Evolutionary conservation across 2,888 invertebrate genomes (phyloP).

Genomic region (Callinectes sapidus): DNA sequence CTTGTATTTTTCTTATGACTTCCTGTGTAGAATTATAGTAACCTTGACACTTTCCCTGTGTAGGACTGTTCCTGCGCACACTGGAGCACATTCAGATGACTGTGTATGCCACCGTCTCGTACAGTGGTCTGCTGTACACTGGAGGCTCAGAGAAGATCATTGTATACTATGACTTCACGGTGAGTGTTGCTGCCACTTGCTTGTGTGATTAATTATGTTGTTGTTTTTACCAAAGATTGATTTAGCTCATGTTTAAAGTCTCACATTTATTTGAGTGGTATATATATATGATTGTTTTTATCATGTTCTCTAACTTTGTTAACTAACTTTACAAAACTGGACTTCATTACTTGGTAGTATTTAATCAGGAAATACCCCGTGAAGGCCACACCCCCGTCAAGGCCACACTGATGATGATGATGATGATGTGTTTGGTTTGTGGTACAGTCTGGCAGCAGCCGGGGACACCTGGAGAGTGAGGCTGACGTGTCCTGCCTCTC

Average conservation of each 20-base stretch:
- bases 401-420: too few relatives aligned
- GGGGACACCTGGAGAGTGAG: constrained; percentile 63
- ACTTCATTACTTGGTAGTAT: too few relatives aligned
- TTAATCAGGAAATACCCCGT: too few relatives aligned
- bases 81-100: constrained; percentile 68
- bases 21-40: background rate
- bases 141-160: constrained; percentile 69
- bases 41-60: background rate
- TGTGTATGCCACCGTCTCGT: constrained; percentile 67
- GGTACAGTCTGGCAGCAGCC: constrained; percentile 60
- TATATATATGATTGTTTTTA: too few relatives aligned
- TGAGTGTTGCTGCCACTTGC: background rate
- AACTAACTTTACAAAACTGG: too few relatives aligned
- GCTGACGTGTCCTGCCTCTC: constrained; percentile 66
- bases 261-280: too few relatives aligned
- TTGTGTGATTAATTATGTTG: too few relatives aligned
- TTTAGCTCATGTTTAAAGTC: background rate
- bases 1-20: background rate
- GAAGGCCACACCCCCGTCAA: too few relatives aligned
- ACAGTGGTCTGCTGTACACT: constrained; percentile 70
- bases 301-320: too few relatives aligned
- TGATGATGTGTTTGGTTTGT: background rate
- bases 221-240: background rate
- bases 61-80: constrained; percentile 65
- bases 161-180: constrained; percentile 67